A percentile compares a stretch with the other conserved stretches of the same genome.
phyloP scores from a whole-genome alignment of 2,888 invertebrate species.

The Euzetes globulus region DNA sequence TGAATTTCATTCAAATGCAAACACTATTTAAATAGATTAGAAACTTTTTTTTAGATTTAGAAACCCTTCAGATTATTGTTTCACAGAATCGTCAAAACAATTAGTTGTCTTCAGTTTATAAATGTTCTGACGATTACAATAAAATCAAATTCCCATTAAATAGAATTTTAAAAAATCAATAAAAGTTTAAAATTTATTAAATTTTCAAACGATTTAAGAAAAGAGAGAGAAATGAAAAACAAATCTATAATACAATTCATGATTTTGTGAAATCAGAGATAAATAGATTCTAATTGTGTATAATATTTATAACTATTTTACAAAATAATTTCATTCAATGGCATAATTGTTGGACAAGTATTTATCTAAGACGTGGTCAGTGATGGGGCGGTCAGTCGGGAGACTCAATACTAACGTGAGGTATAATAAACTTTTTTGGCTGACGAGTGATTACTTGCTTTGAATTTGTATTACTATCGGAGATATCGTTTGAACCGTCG shows the following conservation, averaged over 20 bases:
- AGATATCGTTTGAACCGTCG: background rate
- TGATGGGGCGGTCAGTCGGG: constrained; percentile 19
- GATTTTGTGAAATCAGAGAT: background rate
- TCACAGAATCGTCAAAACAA: too few species aligned
- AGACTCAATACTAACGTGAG: constrained; percentile 33
- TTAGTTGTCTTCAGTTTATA: too few species aligned
- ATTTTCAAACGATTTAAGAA: too few species aligned
- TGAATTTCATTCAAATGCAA: too few species aligned
- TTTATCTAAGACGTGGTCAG: background rate
- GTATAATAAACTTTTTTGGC: constrained; percentile 23
- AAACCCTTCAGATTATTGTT: too few species aligned
- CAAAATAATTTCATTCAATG: constrained; percentile 14
- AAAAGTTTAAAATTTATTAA: too few species aligned
- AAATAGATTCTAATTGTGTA: background rate
- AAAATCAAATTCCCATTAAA: too few species aligned
- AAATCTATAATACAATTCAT: background rate
- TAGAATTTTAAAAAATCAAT: too few species aligned
- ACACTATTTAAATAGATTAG: too few species aligned
- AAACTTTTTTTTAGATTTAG: too few species aligned
- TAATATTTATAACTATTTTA: background rate
- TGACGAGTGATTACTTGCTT: constrained; percentile 23
- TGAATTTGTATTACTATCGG: background rate
- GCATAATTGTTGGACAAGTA: background rate
- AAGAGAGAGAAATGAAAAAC: too few species aligned
- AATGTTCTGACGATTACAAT: too few species aligned